Percentiles rank a stretch among this genome's conserved stretches.
These are phyloP conservation scores for Aquatica leii DNA, from an alignment of 2,888 invertebrate species.

Conservation along the genomic window DNA sequence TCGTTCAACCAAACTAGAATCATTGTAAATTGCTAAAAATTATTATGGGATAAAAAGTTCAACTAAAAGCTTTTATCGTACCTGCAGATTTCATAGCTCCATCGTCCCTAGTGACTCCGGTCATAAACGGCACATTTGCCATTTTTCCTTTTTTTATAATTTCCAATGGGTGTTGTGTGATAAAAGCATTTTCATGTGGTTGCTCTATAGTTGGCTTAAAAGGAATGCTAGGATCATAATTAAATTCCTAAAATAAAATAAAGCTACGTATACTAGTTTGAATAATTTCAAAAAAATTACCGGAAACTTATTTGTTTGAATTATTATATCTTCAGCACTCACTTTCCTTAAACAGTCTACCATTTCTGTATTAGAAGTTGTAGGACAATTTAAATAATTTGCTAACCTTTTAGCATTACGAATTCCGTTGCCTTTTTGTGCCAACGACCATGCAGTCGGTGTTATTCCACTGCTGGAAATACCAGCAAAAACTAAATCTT, in stretches of 20 bases:
- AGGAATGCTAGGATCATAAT: slow-evolving; percentile 80
- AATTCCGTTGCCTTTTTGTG: slow-evolving; percentile 66
- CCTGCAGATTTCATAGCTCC: slow-evolving; percentile 72
- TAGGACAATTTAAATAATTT: slow-evolving; percentile 69
- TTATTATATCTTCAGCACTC: slow-evolving; percentile 59
- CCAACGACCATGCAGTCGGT: slow-evolving; percentile 54
- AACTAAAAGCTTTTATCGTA: too few species aligned
- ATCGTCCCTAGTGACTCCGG: slow-evolving; percentile 77
- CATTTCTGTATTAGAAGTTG: slow-evolving; percentile 60
- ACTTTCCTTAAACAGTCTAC: slow-evolving; percentile 69
- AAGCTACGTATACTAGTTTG: not conserved
- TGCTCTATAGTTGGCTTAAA: slow-evolving; percentile 81
- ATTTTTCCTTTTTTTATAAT: slow-evolving; percentile 62
- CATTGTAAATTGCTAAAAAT: slow-evolving; percentile 49
- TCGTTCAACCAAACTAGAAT: slow-evolving; percentile 51
- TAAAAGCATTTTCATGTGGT: slow-evolving; percentile 71
- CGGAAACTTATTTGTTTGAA: not conserved
- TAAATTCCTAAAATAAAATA: slow-evolving; percentile 67
- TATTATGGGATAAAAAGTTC: too few species aligned
- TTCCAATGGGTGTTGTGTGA: slow-evolving; percentile 70
- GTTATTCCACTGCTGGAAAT: slow-evolving; percentile 80
- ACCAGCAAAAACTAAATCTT: slow-evolving; percentile 61
- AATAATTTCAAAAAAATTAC: not conserved
- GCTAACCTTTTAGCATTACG: slow-evolving; percentile 69
- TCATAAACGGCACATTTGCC: slow-evolving; percentile 72